These are phyloP conservation scores for Semicossyphus pulcher DNA, from an alignment of 2,113 vertebrate genomes.

Conservation along the genomic window DNA sequence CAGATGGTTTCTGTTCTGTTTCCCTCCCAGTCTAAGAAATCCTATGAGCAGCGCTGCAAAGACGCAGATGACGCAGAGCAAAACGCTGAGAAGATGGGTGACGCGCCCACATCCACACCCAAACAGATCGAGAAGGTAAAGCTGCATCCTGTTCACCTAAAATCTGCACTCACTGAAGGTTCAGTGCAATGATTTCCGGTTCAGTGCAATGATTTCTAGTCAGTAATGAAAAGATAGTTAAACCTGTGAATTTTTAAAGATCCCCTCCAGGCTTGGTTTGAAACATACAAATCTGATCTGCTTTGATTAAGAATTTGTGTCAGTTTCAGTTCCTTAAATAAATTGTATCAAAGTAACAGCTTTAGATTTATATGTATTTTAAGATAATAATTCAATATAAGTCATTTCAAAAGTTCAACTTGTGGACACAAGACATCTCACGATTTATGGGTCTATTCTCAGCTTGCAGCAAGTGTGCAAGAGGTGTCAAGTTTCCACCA, in stretches of 20 bases:
- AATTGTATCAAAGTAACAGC: too few relatives aligned
- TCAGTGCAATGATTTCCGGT: neutral
- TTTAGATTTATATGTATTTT: too few relatives aligned
- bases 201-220: neutral
- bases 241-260: neutral
- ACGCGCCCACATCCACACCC: conserved; percentile 77
- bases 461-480: too few relatives aligned
- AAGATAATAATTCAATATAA: too few relatives aligned
- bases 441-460: too few relatives aligned
- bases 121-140: conserved; percentile 94
- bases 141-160: neutral
- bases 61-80: conserved; percentile 92
- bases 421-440: neutral
- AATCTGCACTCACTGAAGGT: neutral
- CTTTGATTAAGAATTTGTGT: too few relatives aligned
- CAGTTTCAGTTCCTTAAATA: too few relatives aligned
- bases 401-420: neutral
- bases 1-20: conserved; percentile 43
- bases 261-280: neutral
- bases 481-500: too few relatives aligned
- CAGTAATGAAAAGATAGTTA: too few relatives aligned
- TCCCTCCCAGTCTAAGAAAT: conserved; percentile 87
- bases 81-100: conserved; percentile 80
- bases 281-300: neutral
- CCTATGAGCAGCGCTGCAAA: conserved; percentile 91